Conservation (phyloP, 2,888 invertebrate species). For the Troilus luridus region DNA sequence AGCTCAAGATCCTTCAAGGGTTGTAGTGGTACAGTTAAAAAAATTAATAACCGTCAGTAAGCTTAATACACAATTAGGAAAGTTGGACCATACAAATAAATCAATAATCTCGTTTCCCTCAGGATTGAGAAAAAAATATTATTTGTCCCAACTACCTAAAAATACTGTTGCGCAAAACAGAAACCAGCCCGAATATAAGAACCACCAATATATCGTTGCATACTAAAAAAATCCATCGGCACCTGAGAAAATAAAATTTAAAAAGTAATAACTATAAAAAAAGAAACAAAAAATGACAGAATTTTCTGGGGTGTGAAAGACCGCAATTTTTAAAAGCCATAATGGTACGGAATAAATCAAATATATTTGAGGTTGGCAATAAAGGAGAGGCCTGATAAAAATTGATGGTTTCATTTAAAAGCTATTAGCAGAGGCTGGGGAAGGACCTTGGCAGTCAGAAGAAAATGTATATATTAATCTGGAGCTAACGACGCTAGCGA, state of each 20-base stretch:
- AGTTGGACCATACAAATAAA: no score
- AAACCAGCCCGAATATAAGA: no score
- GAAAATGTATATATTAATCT: slow-evolving; percentile 49
- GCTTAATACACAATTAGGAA: no score
- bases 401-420: slow-evolving; percentile 62
- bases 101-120: no score
- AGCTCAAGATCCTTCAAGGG: no score
- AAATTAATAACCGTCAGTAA: no score
- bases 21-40: no score
- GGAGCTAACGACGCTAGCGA: slow-evolving; percentile 37
- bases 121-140: no score
- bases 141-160: no score
- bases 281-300: neutral
- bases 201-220: no score
- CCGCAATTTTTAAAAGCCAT: slow-evolving; percentile 14
- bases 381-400: slow-evolving; percentile 34
- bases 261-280: neutral
- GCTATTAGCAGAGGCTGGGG: slow-evolving; percentile 56
- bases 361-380: slow-evolving; percentile 43
- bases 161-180: no score
- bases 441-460: slow-evolving; percentile 27
- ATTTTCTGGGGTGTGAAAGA: neutral
- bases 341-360: slow-evolving; percentile 1
- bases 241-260: neutral
- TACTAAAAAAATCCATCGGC: neutral